Conservation (phyloP, 1,140 invertebrate species). For the Leptoteleia sp. region DNA sequence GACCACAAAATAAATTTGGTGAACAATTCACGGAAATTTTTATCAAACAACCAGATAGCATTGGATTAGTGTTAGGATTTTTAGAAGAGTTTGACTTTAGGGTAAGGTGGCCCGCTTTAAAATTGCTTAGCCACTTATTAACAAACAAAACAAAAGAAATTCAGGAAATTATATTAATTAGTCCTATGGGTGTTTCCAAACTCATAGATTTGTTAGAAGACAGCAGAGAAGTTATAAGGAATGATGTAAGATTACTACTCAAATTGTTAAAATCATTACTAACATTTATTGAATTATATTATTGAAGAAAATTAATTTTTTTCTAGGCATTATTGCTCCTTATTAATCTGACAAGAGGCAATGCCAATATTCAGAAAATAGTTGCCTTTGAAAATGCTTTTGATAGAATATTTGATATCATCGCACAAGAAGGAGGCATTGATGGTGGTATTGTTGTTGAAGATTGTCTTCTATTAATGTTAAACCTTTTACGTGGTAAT, state of each 20-base stretch:
- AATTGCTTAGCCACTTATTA: slow-evolving; percentile 91
- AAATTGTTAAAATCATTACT: too few species aligned
- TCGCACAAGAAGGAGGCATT: slow-evolving; percentile 93
- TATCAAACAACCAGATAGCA: slow-evolving; percentile 94
- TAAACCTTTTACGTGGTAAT: slow-evolving; percentile 97
- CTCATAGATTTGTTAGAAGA: slow-evolving; percentile 98
- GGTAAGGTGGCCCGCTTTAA: slow-evolving; percentile 93
- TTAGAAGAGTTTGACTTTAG: slow-evolving; percentile 98
- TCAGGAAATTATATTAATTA: slow-evolving; percentile 96
- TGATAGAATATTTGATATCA: slow-evolving; percentile 96
- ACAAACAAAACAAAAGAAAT: slow-evolving; percentile 93
- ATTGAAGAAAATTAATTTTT: slow-evolving; percentile 42
- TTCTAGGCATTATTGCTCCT: slow-evolving; percentile 91
- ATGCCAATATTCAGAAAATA: slow-evolving; percentile 99
- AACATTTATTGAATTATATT: too few species aligned
- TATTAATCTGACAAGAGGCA: slow-evolving; percentile 95
- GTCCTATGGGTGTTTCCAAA: slow-evolving; percentile 98
- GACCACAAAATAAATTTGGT: slow-evolving; percentile 83
- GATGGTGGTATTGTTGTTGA: slow-evolving; percentile 99
- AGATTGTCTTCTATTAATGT: slow-evolving; percentile 97
- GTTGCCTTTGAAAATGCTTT: slow-evolving; percentile 99
- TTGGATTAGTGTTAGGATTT: slow-evolving; percentile 91
- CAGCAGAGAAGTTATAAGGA: slow-evolving; percentile 96
- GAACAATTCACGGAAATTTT: slow-evolving; percentile 99
- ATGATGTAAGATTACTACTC: slow-evolving; percentile 95